A percentile compares a stretch with the other conserved stretches of the same genome.
Evolutionary conservation across 2,797 vertebrate species (phyloP).

Genomic region (Alosa sapidissima): DNA sequence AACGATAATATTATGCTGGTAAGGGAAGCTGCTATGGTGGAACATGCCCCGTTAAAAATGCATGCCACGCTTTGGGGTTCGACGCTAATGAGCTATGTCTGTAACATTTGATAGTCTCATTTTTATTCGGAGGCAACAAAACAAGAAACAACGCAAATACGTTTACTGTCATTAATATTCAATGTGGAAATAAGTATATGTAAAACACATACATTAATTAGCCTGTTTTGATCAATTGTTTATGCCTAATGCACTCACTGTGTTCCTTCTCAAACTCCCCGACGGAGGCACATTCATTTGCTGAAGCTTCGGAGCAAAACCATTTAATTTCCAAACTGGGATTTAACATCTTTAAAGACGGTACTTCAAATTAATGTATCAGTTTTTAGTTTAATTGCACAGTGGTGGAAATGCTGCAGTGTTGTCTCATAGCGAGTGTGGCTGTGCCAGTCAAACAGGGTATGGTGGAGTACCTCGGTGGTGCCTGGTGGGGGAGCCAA

Average conservation of each 20-base stretch:
- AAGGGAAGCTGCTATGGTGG: constrained; percentile 58
- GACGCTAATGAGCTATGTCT: constrained; percentile 75
- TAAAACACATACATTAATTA: constrained; percentile 79
- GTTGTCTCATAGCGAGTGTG: too few species aligned
- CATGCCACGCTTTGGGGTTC: constrained; percentile 68
- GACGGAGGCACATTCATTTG: constrained; percentile 66
- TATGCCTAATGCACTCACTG: constrained; percentile 64
- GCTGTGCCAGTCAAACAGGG: not conserved
- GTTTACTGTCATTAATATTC: constrained; percentile 76
- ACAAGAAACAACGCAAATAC: constrained; percentile 67
- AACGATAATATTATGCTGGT: constrained; percentile 27
- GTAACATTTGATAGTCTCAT: constrained; percentile 72
- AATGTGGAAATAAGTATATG: constrained; percentile 77
- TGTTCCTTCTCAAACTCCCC: constrained; percentile 65
- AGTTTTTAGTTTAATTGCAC: constrained; percentile 53
- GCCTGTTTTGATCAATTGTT: constrained; percentile 78
- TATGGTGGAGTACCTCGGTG: not conserved
- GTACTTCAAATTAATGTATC: constrained; percentile 52
- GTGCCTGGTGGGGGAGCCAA: too few species aligned
- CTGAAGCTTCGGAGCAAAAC: constrained; percentile 65
- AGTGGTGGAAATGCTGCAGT: constrained; percentile 33
- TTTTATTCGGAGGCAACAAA: constrained; percentile 64
- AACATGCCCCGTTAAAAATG: constrained; percentile 70
- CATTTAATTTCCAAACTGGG: constrained; percentile 70
- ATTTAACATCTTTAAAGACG: constrained; percentile 66